These are phyloP conservation scores for Cylindroiulus punctatus DNA, from an alignment of 2,888 invertebrate species.

Conservation along the genomic window DNA sequence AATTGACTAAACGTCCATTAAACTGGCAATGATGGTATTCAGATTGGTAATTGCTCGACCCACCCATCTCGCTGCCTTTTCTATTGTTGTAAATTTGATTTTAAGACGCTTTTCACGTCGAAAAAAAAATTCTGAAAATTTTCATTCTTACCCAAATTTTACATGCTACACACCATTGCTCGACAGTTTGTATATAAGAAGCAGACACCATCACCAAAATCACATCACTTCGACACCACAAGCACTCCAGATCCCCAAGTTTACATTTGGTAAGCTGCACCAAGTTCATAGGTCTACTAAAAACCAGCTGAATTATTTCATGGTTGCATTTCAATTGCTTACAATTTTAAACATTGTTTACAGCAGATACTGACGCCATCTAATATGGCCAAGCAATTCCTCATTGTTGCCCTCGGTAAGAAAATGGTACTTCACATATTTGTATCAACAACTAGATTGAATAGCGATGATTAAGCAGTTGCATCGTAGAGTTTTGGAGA, in stretches of 20 bases:
- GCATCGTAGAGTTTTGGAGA: no score
- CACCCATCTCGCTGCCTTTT: background rate
- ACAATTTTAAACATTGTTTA: background rate
- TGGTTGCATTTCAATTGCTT: background rate
- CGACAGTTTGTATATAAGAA: constrained; percentile 36
- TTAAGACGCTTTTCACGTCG: background rate
- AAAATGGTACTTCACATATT: background rate
- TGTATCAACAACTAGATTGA: no score
- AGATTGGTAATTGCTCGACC: background rate
- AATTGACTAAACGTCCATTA: background rate
- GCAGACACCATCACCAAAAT: background rate
- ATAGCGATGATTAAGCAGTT: no score
- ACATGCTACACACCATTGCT: constrained; percentile 37
- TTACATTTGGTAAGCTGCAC: background rate
- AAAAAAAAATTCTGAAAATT: background rate
- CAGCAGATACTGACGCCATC: background rate
- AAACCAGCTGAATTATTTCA: background rate
- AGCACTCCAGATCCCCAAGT: background rate
- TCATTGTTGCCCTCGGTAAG: constrained; percentile 36
- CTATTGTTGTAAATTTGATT: background rate
- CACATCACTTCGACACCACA: constrained; percentile 12
- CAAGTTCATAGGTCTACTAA: background rate
- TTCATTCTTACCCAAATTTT: background rate
- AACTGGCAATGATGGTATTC: background rate
- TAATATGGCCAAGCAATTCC: constrained; percentile 48